Percentiles rank a stretch among this genome's conserved stretches.
phyloP scores from a whole-genome alignment of 1,140 invertebrate species.

The Chrysopa pallens region DNA sequence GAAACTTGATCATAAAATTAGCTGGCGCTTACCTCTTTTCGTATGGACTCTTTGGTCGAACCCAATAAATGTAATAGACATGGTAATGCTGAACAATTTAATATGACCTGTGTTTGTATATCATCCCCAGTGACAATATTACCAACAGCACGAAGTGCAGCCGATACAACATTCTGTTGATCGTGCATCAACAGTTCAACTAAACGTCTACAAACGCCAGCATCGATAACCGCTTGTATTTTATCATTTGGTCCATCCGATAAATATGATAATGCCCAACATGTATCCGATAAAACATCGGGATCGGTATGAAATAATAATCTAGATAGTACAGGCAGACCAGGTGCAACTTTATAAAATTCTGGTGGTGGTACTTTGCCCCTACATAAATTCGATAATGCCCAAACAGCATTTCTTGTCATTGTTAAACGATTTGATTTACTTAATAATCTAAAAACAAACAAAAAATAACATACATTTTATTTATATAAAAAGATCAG shows the following conservation, averaged over 20 bases:
- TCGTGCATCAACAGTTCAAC: slow-evolving; percentile 88
- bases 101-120: slow-evolving; percentile 84
- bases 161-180: slow-evolving; percentile 83
- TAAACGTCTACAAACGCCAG: slow-evolving; percentile 82
- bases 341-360: slow-evolving; percentile 69
- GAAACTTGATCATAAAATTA: no score
- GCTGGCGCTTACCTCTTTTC: slow-evolving; percentile 72
- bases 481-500: background rate
- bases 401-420: slow-evolving; percentile 96
- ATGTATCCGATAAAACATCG: slow-evolving; percentile 87
- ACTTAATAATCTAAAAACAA: slow-evolving; percentile 53
- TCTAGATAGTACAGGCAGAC: slow-evolving; percentile 71
- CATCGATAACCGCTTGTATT: slow-evolving; percentile 94
- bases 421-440: slow-evolving; percentile 73
- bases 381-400: slow-evolving; percentile 87
- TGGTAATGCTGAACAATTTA: slow-evolving; percentile 79
- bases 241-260: slow-evolving; percentile 96
- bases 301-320: slow-evolving; percentile 77
- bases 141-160: slow-evolving; percentile 85
- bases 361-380: slow-evolving; percentile 94
- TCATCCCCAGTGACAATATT: slow-evolving; percentile 98
- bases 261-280: slow-evolving; percentile 88
- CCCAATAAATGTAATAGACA: slow-evolving; percentile 67
- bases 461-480: slow-evolving; percentile 3
- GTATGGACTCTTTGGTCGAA: slow-evolving; percentile 65